phyloP scores from a whole-genome alignment of 2,113 vertebrate genomes.

The Heloderma charlesbogerti region DNA sequence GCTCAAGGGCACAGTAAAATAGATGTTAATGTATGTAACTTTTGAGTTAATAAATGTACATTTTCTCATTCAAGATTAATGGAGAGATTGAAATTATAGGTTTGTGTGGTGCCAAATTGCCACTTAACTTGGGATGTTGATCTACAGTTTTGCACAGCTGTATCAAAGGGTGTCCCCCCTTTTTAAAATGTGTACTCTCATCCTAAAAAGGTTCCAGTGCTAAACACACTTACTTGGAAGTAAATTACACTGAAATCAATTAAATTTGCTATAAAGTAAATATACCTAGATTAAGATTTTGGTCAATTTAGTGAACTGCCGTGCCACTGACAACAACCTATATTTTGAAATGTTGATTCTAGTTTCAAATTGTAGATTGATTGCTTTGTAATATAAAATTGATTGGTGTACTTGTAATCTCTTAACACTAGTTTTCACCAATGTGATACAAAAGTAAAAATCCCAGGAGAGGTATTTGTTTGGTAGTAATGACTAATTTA shows the following conservation, averaged over 20 bases:
- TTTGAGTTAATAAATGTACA: slow-evolving; percentile 44
- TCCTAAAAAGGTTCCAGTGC: background rate
- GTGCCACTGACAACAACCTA: accelerated
- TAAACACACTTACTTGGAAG: background rate
- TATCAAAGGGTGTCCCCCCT: accelerated
- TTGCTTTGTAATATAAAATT: accelerated
- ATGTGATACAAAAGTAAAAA: slow-evolving; percentile 7
- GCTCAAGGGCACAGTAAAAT: background rate
- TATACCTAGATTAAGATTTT: background rate
- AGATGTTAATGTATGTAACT: slow-evolving; percentile 21
- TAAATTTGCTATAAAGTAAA: background rate
- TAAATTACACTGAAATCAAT: background rate
- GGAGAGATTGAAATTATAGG: slow-evolving; percentile 14
- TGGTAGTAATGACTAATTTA: slow-evolving; percentile 55
- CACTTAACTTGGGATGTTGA: background rate
- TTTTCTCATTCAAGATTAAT: slow-evolving; percentile 18
- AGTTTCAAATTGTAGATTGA: background rate
- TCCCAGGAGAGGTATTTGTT: slow-evolving; percentile 22
- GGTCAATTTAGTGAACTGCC: background rate
- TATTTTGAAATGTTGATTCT: accelerated
- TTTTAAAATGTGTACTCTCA: slow-evolving; percentile 3
- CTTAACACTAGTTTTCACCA: background rate
- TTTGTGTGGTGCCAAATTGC: slow-evolving; percentile 26
- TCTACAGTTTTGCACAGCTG: background rate
- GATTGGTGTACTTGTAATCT: background rate